phyloP scores from a whole-genome alignment of 2,888 invertebrate species.

The Netelia inedita region DNA sequence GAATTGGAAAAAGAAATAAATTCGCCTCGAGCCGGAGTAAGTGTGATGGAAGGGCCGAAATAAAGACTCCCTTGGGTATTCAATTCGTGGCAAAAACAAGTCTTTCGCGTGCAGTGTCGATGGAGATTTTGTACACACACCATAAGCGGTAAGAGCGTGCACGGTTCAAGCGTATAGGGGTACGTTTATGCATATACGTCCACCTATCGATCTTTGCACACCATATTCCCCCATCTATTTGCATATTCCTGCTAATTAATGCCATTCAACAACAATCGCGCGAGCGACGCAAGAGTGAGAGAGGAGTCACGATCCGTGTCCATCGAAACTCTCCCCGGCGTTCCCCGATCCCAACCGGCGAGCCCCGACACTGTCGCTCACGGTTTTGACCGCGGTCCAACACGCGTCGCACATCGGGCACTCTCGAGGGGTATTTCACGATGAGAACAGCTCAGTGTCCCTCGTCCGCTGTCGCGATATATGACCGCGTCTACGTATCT shows the following conservation, averaged over 20 bases:
- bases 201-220: slow-evolving; percentile 75
- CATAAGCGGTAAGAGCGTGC: slow-evolving; percentile 19
- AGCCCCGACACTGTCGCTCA: slow-evolving; percentile 56
- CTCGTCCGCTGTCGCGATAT: slow-evolving; percentile 52
- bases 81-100: slow-evolving; percentile 11
- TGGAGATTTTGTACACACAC: slow-evolving; percentile 34
- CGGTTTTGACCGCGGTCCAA: slow-evolving; percentile 76
- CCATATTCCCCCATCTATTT: slow-evolving; percentile 74
- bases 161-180: slow-evolving; percentile 16
- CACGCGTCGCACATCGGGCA: slow-evolving; percentile 69
- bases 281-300: slow-evolving; percentile 44
- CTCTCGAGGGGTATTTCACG: slow-evolving; percentile 76
- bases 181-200: slow-evolving; percentile 61
- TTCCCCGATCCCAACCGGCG: slow-evolving; percentile 63
- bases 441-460: slow-evolving; percentile 21
- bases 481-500: slow-evolving; percentile 30
- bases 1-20: not conserved
- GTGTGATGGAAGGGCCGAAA: not conserved
- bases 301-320: slow-evolving; percentile 30
- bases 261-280: slow-evolving; percentile 77
- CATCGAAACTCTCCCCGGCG: slow-evolving; percentile 55
- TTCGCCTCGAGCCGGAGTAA: slow-evolving; percentile 5
- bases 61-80: slow-evolving; percentile 1
- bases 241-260: slow-evolving; percentile 82
- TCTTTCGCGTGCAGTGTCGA: not conserved